Percentiles rank a stretch among this genome's conserved stretches.
phyloP scores from a whole-genome alignment of 2,888 invertebrate genomes.

The Epinotia bilunana region DNA sequence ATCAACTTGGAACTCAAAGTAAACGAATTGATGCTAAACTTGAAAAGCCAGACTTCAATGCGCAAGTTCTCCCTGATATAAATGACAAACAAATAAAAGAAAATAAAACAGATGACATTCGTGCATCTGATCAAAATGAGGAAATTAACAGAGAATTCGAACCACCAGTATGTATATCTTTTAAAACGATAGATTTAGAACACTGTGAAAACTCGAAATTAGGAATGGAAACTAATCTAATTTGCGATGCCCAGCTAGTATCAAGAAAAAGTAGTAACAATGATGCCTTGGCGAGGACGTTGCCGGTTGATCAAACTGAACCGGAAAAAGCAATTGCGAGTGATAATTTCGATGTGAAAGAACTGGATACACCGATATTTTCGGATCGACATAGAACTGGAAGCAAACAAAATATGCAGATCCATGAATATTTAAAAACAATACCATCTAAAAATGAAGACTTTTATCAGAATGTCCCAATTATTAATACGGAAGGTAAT shows the following conservation, averaged over 20 bases:
- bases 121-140: neutral
- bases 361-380: neutral
- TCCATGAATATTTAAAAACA: neutral
- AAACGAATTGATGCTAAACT: neutral
- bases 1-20: constrained; percentile 6
- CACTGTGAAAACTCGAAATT: neutral
- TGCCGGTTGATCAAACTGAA: neutral
- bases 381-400: neutral
- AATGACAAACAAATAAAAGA: neutral
- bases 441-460: constrained; percentile 6
- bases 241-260: neutral
- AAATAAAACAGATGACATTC: neutral
- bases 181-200: neutral
- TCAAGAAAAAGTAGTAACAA: neutral
- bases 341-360: neutral
- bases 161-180: neutral
- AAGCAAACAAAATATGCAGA: neutral
- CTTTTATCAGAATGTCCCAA: neutral
- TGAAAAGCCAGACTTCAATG: neutral
- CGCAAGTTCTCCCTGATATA: neutral
- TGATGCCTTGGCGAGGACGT: neutral
- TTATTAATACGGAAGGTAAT: neutral
- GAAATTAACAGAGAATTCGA: neutral
- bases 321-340: neutral
- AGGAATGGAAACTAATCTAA: neutral